Conservation (phyloP, 2,888 invertebrate genomes). For the Lapara coniferarum region DNA sequence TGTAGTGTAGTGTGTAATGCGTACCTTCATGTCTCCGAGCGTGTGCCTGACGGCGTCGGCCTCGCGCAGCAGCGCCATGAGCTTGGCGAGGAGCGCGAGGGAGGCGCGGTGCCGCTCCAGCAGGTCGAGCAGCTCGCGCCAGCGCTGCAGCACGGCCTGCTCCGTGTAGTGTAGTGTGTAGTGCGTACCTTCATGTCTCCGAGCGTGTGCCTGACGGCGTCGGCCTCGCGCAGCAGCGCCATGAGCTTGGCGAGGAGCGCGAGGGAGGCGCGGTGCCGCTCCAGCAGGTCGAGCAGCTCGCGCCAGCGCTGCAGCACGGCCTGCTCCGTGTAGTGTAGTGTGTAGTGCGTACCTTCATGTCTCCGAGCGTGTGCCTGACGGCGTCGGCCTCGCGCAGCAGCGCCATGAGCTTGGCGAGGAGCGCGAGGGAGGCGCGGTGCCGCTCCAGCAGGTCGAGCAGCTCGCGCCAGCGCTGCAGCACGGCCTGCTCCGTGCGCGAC, state of each 20-base stretch:
- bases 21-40: constrained; percentile 91
- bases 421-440: constrained; percentile 88
- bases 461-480: constrained; percentile 93
- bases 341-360: constrained; percentile 90
- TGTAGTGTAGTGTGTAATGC: too few relatives aligned
- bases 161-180: too few relatives aligned
- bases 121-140: constrained; percentile 92
- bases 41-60: constrained; percentile 94
- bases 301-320: constrained; percentile 95
- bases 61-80: constrained; percentile 95
- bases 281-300: constrained; percentile 91
- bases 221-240: constrained; percentile 95
- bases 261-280: constrained; percentile 90
- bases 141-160: constrained; percentile 91
- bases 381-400: constrained; percentile 96
- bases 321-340: constrained; percentile 87
- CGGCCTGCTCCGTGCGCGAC: constrained; percentile 87
- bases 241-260: constrained; percentile 92
- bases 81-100: constrained; percentile 89
- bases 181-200: constrained; percentile 90
- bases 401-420: constrained; percentile 93
- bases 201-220: constrained; percentile 93
- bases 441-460: constrained; percentile 93
- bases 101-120: constrained; percentile 92
- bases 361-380: constrained; percentile 91